Percentiles rank a stretch among this genome's conserved stretches.
Evolutionary conservation across 2,888 invertebrate genomes (phyloP).

Genomic region (Tetranychus piercei): DNA sequence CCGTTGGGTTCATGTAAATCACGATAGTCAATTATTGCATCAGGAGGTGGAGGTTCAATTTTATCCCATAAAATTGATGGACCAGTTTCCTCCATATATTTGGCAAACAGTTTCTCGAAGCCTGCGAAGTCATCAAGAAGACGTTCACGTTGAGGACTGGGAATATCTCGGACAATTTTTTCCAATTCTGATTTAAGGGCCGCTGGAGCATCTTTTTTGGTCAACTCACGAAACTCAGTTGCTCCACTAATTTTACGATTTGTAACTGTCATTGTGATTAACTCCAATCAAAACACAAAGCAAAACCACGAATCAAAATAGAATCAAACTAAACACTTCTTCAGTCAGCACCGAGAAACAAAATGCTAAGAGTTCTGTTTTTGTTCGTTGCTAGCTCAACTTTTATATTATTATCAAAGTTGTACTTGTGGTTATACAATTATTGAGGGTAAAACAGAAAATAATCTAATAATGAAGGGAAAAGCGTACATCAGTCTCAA

Average conservation of each 20-base stretch:
- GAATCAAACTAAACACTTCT: no score
- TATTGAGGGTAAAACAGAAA: not conserved
- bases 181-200: slow-evolving; percentile 64
- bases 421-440: not conserved
- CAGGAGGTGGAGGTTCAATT: slow-evolving; percentile 67
- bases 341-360: no score
- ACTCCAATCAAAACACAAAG: not conserved
- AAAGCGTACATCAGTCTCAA: not conserved
- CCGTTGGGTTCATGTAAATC: slow-evolving; percentile 30
- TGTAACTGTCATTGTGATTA: not conserved
- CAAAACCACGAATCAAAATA: not conserved
- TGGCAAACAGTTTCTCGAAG: slow-evolving; percentile 60
- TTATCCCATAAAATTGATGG: slow-evolving; percentile 75
- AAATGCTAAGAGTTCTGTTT: no score
- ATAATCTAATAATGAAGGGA: not conserved
- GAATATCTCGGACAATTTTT: slow-evolving; percentile 41
- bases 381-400: not conserved
- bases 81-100: slow-evolving; percentile 52
- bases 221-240: slow-evolving; percentile 83
- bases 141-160: slow-evolving; percentile 26
- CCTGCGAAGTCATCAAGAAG: slow-evolving; percentile 48
- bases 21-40: slow-evolving; percentile 45
- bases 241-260: slow-evolving; percentile 42
- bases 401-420: not conserved
- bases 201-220: slow-evolving; percentile 76